Conservation (phyloP, 1,140 invertebrate species). For the Lepidurus apus region DNA sequence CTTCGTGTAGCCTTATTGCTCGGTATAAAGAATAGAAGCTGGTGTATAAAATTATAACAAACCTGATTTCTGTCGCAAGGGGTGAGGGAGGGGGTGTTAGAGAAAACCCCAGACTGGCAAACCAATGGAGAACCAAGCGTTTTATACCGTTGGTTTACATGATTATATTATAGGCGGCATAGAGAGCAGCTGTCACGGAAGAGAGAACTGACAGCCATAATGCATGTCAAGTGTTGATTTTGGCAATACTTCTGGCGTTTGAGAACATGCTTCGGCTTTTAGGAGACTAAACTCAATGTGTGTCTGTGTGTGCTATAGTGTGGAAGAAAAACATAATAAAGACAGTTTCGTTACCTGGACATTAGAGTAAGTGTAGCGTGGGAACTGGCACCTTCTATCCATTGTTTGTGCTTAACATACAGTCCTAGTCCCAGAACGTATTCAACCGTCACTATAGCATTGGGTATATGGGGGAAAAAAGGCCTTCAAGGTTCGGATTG, state of each 20-base stretch:
- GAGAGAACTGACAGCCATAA: background rate
- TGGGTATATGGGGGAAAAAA: background rate
- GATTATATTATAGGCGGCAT: too few relatives aligned
- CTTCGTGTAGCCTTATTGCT: too few relatives aligned
- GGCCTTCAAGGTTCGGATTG: too few relatives aligned
- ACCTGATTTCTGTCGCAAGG: too few relatives aligned
- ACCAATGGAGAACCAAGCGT: too few relatives aligned
- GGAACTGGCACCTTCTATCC: background rate
- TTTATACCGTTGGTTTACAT: too few relatives aligned
- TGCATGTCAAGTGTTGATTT: conserved; percentile 15
- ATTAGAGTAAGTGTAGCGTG: background rate
- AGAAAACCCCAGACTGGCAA: too few relatives aligned
- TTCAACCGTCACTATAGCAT: background rate
- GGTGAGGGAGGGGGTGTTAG: too few relatives aligned
- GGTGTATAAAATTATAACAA: too few relatives aligned
- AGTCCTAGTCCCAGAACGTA: background rate
- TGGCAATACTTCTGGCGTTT: conserved; percentile 2
- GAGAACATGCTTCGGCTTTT: background rate
- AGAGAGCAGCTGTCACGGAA: background rate
- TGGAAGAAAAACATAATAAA: background rate
- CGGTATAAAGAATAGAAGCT: too few relatives aligned
- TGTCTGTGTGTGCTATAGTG: background rate
- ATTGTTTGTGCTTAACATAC: conserved; percentile 10
- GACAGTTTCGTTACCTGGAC: background rate
- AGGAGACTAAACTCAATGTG: background rate